phyloP scores from a whole-genome alignment of 2,888 invertebrate species.

The Saturnia pavonia region DNA sequence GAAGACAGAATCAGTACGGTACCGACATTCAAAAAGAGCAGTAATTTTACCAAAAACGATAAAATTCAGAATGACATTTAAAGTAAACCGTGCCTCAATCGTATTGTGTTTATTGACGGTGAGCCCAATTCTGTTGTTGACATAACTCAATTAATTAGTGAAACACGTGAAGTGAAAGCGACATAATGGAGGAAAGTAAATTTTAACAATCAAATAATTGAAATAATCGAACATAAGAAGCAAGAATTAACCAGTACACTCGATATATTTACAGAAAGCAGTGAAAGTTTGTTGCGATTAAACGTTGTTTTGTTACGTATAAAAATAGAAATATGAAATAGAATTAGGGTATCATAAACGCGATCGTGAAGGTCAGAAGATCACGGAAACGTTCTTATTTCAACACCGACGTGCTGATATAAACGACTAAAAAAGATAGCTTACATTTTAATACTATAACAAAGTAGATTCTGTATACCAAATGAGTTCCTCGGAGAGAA shows the following conservation, averaged over 20 bases:
- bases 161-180: slow-evolving; percentile 49
- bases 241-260: slow-evolving; percentile 58
- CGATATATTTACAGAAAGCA: slow-evolving; percentile 58
- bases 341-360: slow-evolving; percentile 38
- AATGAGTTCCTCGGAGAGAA: slow-evolving; percentile 15
- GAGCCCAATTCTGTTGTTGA: slow-evolving; percentile 30
- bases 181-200: slow-evolving; percentile 22
- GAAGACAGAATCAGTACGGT: slow-evolving; percentile 56
- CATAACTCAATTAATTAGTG: slow-evolving; percentile 25
- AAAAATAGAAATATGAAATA: slow-evolving; percentile 45
- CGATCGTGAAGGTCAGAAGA: slow-evolving; percentile 53
- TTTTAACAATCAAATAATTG: slow-evolving; percentile 32
- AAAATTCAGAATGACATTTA: slow-evolving; percentile 41
- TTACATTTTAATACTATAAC: not conserved
- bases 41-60: slow-evolving; percentile 44
- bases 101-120: slow-evolving; percentile 49
- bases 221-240: slow-evolving; percentile 51
- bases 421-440: slow-evolving; percentile 18
- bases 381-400: slow-evolving; percentile 33
- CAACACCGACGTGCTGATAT: slow-evolving; percentile 27
- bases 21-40: slow-evolving; percentile 50
- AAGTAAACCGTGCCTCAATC: slow-evolving; percentile 41
- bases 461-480: not conserved
- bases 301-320: too few species aligned
- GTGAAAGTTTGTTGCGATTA: slow-evolving; percentile 59